Evolutionary conservation across 2,113 vertebrate species (phyloP), one percentile per base, ranked within the genome.

Genomic region (Strix aluco): DNA sequence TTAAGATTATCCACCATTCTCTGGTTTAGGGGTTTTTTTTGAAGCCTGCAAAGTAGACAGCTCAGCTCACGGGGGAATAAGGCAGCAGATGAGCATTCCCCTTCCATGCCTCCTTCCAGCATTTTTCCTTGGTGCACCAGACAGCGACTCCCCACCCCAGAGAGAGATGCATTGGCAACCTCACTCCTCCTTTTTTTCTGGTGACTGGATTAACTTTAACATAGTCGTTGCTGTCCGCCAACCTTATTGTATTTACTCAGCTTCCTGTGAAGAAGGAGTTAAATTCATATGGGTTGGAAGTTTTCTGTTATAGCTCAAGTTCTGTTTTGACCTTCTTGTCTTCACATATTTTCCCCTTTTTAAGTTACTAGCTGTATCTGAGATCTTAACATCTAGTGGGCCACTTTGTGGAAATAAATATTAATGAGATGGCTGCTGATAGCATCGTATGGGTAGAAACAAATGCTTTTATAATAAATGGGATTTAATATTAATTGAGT

Each of bases 331-430:
- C 90, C 86, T 93, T 91, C 77, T 71, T 80, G 85, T 26, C 59
- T 90, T 88, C 51, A 71, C 36, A 12, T 92, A 62, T 94, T 92
- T 92, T 95, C 34, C 23, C 44, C 46, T 88, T 86, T 92, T 83
- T 58, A 94, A 90, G 71, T 90, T 78, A 65, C 47, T 85, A 40
- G 62, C 54, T 80, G 42, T 86, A 72, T 92, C 83, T 90, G 75
- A 92, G 77, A 78, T 94, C 85, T 96, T 88, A 88, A 88, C 78
- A 72, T 91, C 77, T 38, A 94, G 69, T 87, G 67, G 81, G 80
- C 75, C 47, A 55, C 92, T 95, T 96, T 90, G 92, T 93, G 93
- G 69, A 96, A 96, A 96, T 97, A 97, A 97, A 97, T 98, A 95
- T 97, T 97, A 97, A 98, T 95, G 90, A 97, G 92, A 86, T 96